These are phyloP conservation scores for Galeopsomyia nigrocyanea DNA, from an alignment of 2,888 invertebrate genomes.

Conservation along the genomic window DNA sequence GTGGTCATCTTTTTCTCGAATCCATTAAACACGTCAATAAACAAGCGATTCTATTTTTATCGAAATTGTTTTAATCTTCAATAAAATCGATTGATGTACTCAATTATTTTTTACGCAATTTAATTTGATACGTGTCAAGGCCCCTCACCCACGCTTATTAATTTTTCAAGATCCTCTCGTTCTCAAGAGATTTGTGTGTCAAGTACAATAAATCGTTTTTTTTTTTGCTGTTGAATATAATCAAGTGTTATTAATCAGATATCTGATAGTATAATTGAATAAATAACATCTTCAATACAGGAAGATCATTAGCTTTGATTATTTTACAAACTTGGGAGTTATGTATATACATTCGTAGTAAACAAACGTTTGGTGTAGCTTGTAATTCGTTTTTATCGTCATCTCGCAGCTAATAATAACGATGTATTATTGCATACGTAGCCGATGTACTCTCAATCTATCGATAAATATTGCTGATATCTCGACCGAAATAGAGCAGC, in stretches of 20 bases:
- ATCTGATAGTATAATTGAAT: not conserved
- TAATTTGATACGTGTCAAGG: constrained; percentile 24
- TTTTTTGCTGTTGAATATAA: not conserved
- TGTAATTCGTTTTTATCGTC: no score
- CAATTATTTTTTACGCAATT: constrained; percentile 5
- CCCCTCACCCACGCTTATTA: not conserved
- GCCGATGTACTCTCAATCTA: not conserved
- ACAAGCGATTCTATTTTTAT: constrained; percentile 21
- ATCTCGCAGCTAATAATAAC: no score
- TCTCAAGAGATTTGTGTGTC: no score
- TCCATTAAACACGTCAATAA: constrained; percentile 3
- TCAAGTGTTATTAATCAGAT: constrained; percentile 5
- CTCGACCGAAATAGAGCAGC: not conserved
- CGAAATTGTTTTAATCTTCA: not conserved
- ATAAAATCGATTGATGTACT: not conserved
- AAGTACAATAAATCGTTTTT: no score
- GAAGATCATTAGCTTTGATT: no score
- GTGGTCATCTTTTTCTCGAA: not conserved
- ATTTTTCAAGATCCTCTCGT: no score
- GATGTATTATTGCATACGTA: no score
- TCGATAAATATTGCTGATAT: constrained; percentile 1
- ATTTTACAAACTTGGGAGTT: no score
- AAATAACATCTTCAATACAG: not conserved
- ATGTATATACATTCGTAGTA: no score
- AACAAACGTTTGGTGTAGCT: no score